These are phyloP conservation scores for Anguilla obscura DNA, from an alignment of 2,797 vertebrate species.

Conservation along the genomic window DNA sequence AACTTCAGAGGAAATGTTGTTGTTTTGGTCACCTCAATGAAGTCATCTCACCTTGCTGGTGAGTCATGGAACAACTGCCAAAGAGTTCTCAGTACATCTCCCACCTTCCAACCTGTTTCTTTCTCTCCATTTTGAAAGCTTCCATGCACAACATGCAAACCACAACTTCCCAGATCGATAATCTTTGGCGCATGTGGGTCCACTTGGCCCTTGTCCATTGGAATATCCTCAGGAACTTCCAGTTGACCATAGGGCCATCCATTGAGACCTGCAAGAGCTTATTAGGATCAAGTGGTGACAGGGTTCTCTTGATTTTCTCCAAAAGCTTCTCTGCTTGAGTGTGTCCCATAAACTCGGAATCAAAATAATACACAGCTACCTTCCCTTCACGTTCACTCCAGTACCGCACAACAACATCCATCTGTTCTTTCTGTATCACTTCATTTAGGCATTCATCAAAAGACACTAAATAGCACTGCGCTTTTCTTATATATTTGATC, in stretches of 20 bases:
- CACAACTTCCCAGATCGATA: constrained; percentile 34
- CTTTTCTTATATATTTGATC: constrained; percentile 33
- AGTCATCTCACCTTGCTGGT: neutral
- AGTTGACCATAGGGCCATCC: constrained; percentile 15
- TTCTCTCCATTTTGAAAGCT: constrained; percentile 25
- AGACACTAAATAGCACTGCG: constrained; percentile 29
- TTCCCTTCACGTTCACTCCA: constrained; percentile 32
- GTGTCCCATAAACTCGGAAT: constrained; percentile 35
- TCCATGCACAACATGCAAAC: constrained; percentile 30
- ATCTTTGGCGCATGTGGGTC: neutral
- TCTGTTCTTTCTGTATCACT: constrained; percentile 36
- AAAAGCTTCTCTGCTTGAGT: constrained; percentile 34
- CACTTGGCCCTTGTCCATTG: neutral
- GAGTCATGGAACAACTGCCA: constrained; percentile 21
- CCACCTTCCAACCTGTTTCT: constrained; percentile 21
- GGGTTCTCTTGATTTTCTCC: constrained; percentile 15
- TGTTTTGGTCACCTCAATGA: neutral
- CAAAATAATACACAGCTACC: constrained; percentile 25
- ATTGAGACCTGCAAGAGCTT: constrained; percentile 31
- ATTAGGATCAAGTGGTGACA: constrained; percentile 15
- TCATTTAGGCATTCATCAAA: constrained; percentile 39
- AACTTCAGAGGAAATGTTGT: neutral
- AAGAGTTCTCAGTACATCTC: constrained; percentile 24
- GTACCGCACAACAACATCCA: constrained; percentile 32
- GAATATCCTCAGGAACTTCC: constrained; percentile 27